Conservation (phyloP, 2,113 vertebrate genomes). For the Chaetorhynchus papuensis region DNA sequence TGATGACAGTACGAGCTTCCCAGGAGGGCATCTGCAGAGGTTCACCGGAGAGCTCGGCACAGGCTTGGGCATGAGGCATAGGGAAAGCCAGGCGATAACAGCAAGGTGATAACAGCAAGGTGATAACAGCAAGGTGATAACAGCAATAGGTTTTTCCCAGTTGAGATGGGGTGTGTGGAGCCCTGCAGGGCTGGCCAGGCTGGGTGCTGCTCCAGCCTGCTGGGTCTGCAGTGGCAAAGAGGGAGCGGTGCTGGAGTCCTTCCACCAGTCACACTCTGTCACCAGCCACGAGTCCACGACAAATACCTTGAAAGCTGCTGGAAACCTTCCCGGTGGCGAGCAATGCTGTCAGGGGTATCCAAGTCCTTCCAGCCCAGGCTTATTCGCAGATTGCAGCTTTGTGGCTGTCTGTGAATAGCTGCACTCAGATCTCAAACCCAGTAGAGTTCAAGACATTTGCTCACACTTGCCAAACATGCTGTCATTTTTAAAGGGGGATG, state of each 20-base stretch:
- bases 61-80: neutral
- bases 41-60: neutral
- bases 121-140: neutral
- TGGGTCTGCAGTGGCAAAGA: neutral
- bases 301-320: constrained; percentile 54
- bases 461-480: constrained; percentile 73
- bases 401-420: constrained; percentile 48
- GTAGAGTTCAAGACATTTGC: constrained; percentile 61
- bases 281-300: constrained; percentile 55
- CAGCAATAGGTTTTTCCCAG: neutral
- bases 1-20: constrained; percentile 41
- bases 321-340: constrained; percentile 3
- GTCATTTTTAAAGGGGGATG: constrained; percentile 62
- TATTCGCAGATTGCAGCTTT: constrained; percentile 60
- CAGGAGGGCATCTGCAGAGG: neutral
- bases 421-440: constrained; percentile 55
- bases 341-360: neutral
- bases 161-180: neutral
- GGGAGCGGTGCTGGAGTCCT: constrained; percentile 12
- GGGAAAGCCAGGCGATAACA: neutral
- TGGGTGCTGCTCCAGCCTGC: constrained; percentile 28
- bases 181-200: constrained; percentile 16
- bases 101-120: neutral
- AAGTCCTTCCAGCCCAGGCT: constrained; percentile 15
- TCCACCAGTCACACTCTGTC: constrained; percentile 32